A percentile compares a stretch with the other conserved stretches of the same genome.
Evolutionary conservation across 2,113 vertebrate species (phyloP).

Genomic region (Chamaea fasciata): DNA sequence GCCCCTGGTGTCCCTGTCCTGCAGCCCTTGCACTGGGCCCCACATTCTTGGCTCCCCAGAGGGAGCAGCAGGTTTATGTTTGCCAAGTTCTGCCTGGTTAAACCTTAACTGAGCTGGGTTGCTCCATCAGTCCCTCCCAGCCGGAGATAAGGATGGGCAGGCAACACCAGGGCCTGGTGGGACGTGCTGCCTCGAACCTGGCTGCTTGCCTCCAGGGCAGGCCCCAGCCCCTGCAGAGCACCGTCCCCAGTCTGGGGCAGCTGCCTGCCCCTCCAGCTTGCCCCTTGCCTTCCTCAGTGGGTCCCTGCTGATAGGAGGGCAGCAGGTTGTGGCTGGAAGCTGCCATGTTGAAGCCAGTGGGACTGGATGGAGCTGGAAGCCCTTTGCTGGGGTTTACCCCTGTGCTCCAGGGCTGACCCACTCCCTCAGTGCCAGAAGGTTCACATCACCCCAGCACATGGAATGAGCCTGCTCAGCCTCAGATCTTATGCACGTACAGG

Average conservation of each 20-base stretch:
- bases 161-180: background rate
- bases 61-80: constrained; percentile 36
- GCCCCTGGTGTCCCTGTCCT: background rate
- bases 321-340: background rate
- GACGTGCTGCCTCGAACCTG: accelerated
- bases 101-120: constrained; percentile 3
- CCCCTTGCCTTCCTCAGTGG: accelerated
- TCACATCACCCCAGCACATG: background rate
- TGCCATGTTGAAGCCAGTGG: accelerated
- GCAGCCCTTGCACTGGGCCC: background rate
- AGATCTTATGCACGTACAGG: accelerated
- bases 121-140: background rate
- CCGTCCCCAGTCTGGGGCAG: background rate
- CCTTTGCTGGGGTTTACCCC: background rate
- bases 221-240: background rate
- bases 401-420: background rate
- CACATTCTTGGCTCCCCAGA: background rate
- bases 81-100: constrained; percentile 49
- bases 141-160: background rate
- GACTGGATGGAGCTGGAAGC: background rate
- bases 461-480: background rate
- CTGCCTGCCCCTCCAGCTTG: background rate
- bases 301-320: accelerated
- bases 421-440: background rate
- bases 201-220: background rate